Evolutionary conservation across 2,113 vertebrate species (phyloP).

Genomic region (Serinus canaria): DNA sequence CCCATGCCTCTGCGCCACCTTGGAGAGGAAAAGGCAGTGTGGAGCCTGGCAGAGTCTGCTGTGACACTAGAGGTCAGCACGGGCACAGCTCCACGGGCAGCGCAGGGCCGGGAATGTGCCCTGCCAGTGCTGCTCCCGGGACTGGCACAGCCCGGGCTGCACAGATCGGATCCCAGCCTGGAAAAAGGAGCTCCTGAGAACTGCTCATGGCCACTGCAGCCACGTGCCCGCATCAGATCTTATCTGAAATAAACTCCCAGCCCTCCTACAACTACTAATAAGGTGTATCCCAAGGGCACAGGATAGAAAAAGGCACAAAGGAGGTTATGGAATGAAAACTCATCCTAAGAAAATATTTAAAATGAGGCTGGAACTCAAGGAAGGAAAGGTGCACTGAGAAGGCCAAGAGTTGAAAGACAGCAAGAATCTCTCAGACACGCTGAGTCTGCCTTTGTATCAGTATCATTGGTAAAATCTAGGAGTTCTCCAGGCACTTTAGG

Average conservation of each 20-base stretch:
- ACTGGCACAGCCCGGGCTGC: not conserved
- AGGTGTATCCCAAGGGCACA: not conserved
- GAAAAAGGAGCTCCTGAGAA: not conserved
- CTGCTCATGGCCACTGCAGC: not conserved
- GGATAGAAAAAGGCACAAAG: rapidly evolving
- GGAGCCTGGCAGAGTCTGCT: not conserved
- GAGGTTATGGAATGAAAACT: not conserved
- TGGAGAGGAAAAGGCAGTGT: rapidly evolving
- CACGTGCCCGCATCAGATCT: rapidly evolving
- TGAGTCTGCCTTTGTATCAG: not conserved
- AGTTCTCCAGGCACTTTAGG: not conserved
- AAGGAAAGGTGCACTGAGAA: not conserved
- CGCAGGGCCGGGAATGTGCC: rapidly evolving
- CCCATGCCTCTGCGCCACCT: rapidly evolving
- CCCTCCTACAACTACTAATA: too few relatives aligned
- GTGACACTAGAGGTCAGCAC: constrained; percentile 31
- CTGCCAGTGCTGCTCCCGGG: not conserved
- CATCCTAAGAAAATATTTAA: not conserved
- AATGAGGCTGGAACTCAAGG: not conserved
- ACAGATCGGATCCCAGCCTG: rapidly evolving
- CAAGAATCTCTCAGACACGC: not conserved
- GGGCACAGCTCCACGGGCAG: not conserved
- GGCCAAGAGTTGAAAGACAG: not conserved
- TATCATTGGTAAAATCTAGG: not conserved
- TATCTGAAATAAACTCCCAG: not conserved